A percentile compares a stretch with the other conserved stretches of the same genome.
Evolutionary conservation across 1,140 invertebrate species (phyloP).

Genomic region (Philopotamus ludificatus): DNA sequence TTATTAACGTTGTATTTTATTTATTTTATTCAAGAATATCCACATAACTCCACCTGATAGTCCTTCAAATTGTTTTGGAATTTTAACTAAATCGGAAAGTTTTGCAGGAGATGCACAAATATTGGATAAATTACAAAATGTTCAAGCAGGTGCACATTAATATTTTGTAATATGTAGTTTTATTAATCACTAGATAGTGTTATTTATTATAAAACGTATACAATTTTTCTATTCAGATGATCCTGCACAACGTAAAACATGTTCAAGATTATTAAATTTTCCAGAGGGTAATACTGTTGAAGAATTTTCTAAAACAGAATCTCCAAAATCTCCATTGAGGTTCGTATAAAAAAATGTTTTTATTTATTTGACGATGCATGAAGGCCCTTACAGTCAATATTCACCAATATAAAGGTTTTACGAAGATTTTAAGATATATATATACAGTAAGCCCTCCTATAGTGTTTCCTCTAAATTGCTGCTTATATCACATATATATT

Average conservation of each 20-base stretch:
- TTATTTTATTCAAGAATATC: conserved; percentile 50
- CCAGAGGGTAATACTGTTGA: conserved; percentile 51
- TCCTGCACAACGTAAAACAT: conserved; percentile 37
- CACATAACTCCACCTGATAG: conserved; percentile 56
- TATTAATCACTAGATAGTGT: not conserved
- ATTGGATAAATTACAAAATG: conserved; percentile 66
- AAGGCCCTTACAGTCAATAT: no score
- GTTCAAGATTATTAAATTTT: conserved; percentile 52
- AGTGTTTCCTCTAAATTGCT: no score
- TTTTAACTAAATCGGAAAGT: conserved; percentile 65
- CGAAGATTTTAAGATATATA: no score
- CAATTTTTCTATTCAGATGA: conserved; percentile 19
- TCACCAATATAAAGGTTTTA: no score
- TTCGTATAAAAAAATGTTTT: no score
- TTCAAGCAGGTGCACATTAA: conserved; percentile 38
- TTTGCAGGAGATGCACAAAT: conserved; percentile 76
- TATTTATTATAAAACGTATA: conserved; percentile 10
- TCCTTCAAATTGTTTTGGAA: conserved; percentile 55
- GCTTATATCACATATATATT: no score
- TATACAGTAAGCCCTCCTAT: no score
- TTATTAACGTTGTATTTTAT: not conserved
- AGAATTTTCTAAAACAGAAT: conserved; percentile 45
- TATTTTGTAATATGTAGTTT: not conserved
- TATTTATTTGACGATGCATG: no score
- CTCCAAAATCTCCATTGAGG: conserved; percentile 51